phyloP scores from a whole-genome alignment of 2,797 vertebrate species.

The Macropus fuliginosus region DNA sequence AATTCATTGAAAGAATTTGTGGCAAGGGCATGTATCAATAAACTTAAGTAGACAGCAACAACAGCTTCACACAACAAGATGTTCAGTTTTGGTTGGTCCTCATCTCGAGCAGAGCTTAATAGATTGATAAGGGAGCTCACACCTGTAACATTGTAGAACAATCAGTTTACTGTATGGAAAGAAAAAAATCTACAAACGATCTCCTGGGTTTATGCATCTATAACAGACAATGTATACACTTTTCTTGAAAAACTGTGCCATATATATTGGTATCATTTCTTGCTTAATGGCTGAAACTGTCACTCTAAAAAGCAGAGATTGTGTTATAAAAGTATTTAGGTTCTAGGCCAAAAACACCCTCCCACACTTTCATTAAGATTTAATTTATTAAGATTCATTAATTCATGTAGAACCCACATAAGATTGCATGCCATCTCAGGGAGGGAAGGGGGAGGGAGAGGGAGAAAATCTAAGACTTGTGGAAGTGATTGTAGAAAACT shows the following conservation, averaged over 20 bases:
- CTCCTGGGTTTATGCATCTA: constrained; percentile 7
- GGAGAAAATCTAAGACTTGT: too few relatives aligned
- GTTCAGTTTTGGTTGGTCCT: constrained; percentile 94
- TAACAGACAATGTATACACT: constrained; percentile 8
- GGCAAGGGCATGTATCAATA: constrained; percentile 96
- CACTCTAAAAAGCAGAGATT: not conserved
- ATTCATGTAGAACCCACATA: too few relatives aligned
- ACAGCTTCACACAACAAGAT: constrained; percentile 96
- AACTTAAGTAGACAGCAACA: constrained; percentile 95
- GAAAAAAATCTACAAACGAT: not conserved
- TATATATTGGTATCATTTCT: not conserved
- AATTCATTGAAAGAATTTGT: constrained; percentile 95
- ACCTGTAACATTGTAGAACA: constrained; percentile 84
- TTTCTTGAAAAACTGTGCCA: not conserved
- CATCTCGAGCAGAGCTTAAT: constrained; percentile 93
- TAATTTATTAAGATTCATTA: not conserved
- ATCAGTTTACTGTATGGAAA: constrained; percentile 22
- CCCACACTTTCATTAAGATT: not conserved
- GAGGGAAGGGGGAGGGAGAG: too few relatives aligned
- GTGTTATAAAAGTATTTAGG: not conserved
- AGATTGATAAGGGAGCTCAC: constrained; percentile 97
- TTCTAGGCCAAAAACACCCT: not conserved
- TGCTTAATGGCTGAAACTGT: not conserved
- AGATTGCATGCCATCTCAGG: too few relatives aligned
- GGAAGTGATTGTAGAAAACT: too few relatives aligned